phyloP scores from a whole-genome alignment of 2,113 vertebrate genomes.

The Pygoscelis adeliae region DNA sequence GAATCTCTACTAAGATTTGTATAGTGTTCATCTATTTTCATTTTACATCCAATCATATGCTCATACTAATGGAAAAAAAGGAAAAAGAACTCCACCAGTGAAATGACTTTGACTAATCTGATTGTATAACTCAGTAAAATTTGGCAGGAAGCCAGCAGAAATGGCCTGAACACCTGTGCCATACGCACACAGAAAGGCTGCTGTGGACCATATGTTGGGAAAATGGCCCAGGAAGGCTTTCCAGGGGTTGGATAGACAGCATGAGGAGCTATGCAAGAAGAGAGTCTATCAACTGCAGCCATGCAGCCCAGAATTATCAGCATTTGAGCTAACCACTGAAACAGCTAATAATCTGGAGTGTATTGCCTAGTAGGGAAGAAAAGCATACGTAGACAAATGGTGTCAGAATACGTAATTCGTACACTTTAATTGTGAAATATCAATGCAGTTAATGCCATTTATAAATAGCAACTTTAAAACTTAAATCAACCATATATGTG shows the following conservation, averaged over 20 bases:
- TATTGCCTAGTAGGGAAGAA: neutral
- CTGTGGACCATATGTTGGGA: constrained; percentile 11
- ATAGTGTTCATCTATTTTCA: neutral
- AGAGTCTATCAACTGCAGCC: neutral
- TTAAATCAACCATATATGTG: neutral
- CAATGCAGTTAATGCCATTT: neutral
- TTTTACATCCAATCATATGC: neutral
- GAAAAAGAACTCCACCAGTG: neutral
- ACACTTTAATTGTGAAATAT: neutral
- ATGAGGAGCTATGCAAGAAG: neutral
- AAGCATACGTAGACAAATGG: neutral
- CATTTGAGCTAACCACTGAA: neutral
- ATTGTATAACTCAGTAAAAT: constrained; percentile 22
- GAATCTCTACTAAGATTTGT: neutral
- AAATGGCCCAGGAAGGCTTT: constrained; percentile 26
- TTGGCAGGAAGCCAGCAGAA: constrained; percentile 32
- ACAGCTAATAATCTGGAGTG: neutral
- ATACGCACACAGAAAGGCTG: constrained; percentile 45
- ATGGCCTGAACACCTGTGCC: constrained; percentile 31
- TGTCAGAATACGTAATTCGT: neutral
- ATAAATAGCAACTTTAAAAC: neutral
- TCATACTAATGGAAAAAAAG: neutral
- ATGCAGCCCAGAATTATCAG: neutral
- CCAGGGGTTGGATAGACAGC: neutral
- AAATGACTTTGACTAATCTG: constrained; percentile 53